Conservation (phyloP, 1,140 invertebrate species). For the Zaprionus capensis region DNA sequence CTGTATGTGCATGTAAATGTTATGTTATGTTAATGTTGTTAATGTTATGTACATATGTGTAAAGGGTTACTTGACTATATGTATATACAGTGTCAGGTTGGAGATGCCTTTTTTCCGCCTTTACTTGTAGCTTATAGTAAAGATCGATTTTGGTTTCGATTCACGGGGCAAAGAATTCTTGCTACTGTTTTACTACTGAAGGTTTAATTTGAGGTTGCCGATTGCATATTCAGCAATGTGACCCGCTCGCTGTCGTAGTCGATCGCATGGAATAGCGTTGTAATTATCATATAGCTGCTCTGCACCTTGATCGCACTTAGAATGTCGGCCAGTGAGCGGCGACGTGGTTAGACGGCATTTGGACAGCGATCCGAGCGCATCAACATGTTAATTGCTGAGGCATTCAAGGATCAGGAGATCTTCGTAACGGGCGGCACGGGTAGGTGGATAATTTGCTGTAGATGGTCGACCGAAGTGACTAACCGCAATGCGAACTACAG, state of each 20-base stretch:
- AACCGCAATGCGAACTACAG: constrained; percentile 69
- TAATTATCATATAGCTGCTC: constrained; percentile 31
- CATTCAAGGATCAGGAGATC: constrained; percentile 86
- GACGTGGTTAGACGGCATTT: constrained; percentile 23
- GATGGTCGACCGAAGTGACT: background rate
- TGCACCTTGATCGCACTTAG: background rate
- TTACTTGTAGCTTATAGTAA: no score
- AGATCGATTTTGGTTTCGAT: background rate
- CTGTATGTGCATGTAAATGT: no score
- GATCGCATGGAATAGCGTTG: background rate
- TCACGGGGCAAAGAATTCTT: background rate
- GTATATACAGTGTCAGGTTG: no score
- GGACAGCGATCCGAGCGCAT: constrained; percentile 35
- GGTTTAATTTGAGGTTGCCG: background rate
- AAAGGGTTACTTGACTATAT: no score
- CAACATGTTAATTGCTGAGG: constrained; percentile 84
- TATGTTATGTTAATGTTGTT: no score
- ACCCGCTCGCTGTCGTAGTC: constrained; percentile 9
- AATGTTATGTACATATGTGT: no score
- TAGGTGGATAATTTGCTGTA: constrained; percentile 18
- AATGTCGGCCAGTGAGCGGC: background rate
- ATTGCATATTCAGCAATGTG: constrained; percentile 60
- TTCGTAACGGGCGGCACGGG: constrained; percentile 90
- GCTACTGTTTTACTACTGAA: no score
- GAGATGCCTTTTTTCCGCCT: no score